Percentiles rank a stretch among this genome's conserved stretches.
Conservation (phyloP, 2,113 vertebrate genomes). For the Hassar affinis region DNA sequence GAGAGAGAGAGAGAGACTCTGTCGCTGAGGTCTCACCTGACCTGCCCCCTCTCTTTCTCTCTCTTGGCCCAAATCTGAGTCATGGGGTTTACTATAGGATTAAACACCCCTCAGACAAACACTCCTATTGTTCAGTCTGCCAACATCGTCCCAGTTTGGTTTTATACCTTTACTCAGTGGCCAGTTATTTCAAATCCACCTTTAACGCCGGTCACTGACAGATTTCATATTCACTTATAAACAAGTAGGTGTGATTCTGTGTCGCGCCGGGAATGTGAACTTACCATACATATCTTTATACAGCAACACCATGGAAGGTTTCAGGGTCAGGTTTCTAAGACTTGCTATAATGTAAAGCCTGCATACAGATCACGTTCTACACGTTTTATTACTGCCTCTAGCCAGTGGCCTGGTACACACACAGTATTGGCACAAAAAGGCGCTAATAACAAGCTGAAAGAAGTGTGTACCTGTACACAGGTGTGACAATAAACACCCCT, state of each 20-base stretch:
- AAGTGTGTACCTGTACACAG: neutral
- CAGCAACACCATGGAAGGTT: neutral
- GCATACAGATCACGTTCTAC: neutral
- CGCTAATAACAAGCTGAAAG: neutral
- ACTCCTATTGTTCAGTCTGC: constrained; percentile 60
- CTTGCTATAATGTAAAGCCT: neutral
- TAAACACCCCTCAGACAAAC: constrained; percentile 64
- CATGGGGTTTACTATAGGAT: constrained; percentile 65
- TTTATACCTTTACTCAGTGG: neutral
- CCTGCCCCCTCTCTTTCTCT: constrained; percentile 28
- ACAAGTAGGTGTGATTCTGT: neutral
- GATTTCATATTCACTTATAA: neutral
- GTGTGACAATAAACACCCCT: neutral
- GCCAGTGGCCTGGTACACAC: neutral
- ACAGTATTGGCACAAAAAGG: neutral
- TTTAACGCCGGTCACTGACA: neutral
- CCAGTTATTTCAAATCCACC: neutral
- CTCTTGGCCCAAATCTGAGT: constrained; percentile 66
- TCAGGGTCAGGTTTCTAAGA: neutral
- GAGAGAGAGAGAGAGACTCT: neutral
- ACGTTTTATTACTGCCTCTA: neutral
- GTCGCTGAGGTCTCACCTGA: constrained; percentile 40
- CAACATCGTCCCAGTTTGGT: neutral
- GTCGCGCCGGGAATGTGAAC: neutral
- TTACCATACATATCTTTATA: neutral